A percentile compares a stretch with the other conserved stretches of the same genome.
Conservation (phyloP, 2,888 invertebrate genomes). For the Amphiduros pacificus region DNA sequence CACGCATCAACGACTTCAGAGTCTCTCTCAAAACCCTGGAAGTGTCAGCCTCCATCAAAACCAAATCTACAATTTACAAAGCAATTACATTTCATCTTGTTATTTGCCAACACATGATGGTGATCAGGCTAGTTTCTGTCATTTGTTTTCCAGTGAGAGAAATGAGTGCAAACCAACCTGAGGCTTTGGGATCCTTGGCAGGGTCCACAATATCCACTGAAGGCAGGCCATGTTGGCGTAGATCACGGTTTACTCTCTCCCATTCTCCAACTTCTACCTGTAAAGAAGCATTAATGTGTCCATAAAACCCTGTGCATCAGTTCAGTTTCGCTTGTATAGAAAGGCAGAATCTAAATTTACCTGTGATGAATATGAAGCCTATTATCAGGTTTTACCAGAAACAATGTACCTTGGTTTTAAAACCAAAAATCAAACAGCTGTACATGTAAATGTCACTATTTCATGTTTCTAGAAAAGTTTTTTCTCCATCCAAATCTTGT, state of each 20-base stretch:
- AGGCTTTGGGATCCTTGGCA: neutral
- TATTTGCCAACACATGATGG: neutral
- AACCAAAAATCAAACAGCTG: too few species aligned
- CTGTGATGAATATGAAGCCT: too few species aligned
- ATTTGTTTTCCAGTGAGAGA: neutral
- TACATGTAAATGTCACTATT: too few species aligned
- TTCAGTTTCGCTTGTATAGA: too few species aligned
- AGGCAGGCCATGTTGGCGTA: slow-evolving; percentile 44
- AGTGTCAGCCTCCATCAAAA: slow-evolving; percentile 6
- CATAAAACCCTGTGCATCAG: too few species aligned
- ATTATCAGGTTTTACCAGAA: too few species aligned
- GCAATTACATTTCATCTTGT: neutral
- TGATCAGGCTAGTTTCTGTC: neutral
- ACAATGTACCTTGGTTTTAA: too few species aligned
- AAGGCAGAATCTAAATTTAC: too few species aligned
- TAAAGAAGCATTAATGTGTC: too few species aligned
- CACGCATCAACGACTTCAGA: slow-evolving; percentile 35
- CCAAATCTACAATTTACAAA: neutral
- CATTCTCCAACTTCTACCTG: slow-evolving; percentile 39
- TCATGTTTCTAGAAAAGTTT: too few species aligned
- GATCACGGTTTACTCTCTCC: slow-evolving; percentile 41
- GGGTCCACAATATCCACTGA: slow-evolving; percentile 17
- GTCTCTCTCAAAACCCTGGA: slow-evolving; percentile 6
- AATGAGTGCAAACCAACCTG: neutral
- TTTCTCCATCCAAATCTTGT: too few species aligned